Conservation (phyloP, 2,888 invertebrate genomes). For the Agrochola lota region DNA sequence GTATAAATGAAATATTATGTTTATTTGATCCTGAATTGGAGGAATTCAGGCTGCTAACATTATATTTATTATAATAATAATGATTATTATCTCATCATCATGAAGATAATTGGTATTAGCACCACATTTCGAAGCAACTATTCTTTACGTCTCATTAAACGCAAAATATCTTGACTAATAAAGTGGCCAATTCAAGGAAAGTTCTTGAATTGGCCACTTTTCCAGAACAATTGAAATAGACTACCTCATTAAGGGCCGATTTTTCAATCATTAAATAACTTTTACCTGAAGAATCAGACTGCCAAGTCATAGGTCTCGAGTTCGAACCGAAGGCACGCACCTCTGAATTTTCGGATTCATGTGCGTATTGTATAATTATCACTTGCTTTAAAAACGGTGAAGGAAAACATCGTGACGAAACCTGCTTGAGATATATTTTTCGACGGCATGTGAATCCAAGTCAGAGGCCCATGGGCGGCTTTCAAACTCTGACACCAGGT, state of each 20-base stretch:
- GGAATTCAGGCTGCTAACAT: background rate
- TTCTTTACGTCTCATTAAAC: background rate
- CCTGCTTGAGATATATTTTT: too few relatives aligned
- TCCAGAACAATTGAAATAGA: background rate
- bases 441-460: too few relatives aligned
- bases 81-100: background rate
- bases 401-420: too few relatives aligned
- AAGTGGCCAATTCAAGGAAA: background rate
- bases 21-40: background rate
- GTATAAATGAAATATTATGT: background rate
- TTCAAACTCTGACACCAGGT: too few relatives aligned
- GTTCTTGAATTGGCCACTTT: background rate
- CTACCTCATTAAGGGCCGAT: background rate
- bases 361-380: too few relatives aligned
- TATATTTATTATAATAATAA: background rate
- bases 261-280: background rate
- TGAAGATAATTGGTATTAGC: background rate
- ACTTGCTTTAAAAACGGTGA: too few relatives aligned
- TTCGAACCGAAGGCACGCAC: too few relatives aligned
- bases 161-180: background rate
- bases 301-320: too few relatives aligned
- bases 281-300: background rate
- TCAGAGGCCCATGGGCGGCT: too few relatives aligned
- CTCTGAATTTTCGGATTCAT: too few relatives aligned
- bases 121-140: background rate